Evolutionary conservation across 2,797 vertebrate genomes (phyloP).

Genomic region (Takifugu ocellatus): DNA sequence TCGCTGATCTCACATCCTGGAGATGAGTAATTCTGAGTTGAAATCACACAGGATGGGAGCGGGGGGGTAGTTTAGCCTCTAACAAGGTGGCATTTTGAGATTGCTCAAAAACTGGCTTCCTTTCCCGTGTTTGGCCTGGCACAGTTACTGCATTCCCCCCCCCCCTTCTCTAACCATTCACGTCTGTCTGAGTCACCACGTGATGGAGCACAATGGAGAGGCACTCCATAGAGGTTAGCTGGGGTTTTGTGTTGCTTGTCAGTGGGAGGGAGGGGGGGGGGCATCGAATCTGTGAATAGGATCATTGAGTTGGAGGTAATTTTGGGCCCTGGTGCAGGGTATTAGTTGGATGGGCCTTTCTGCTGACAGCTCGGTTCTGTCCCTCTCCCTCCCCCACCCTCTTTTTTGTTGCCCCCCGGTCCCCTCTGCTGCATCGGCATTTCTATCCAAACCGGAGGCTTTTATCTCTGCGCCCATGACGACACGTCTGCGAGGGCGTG

Average conservation of each 20-base stretch:
- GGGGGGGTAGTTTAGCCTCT: conserved; percentile 45
- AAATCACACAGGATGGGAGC: conserved; percentile 49
- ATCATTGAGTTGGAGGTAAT: conserved; percentile 93
- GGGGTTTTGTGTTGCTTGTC: conserved; percentile 79
- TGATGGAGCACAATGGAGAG: conserved; percentile 77
- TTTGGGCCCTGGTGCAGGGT: conserved; percentile 82
- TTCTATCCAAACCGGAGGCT: conserved; percentile 80
- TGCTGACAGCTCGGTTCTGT: conserved; percentile 81
- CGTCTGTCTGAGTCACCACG: conserved; percentile 70
- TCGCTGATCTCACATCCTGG: conserved; percentile 59
- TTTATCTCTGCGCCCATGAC: conserved; percentile 83
- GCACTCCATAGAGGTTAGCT: conserved; percentile 73
- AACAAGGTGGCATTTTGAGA: conserved; percentile 15
- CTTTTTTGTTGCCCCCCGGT: conserved; percentile 46
- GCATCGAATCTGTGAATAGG: conserved; percentile 80
- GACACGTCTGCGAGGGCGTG: conserved; percentile 82
- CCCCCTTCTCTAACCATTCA: conserved; percentile 53
- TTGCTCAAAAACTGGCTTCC: conserved; percentile 34
- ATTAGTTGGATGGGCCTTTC: conserved; percentile 82
- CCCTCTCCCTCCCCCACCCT: conserved; percentile 34
- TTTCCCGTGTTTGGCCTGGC: conserved; percentile 41
- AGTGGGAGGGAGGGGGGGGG: conserved; percentile 40
- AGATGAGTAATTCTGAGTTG: conserved; percentile 52
- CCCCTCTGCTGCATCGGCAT: conserved; percentile 80
- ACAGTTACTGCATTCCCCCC: conserved; percentile 56